phyloP scores from a whole-genome alignment of 2,797 vertebrate genomes.

The Neosilurus hyrtlii region DNA sequence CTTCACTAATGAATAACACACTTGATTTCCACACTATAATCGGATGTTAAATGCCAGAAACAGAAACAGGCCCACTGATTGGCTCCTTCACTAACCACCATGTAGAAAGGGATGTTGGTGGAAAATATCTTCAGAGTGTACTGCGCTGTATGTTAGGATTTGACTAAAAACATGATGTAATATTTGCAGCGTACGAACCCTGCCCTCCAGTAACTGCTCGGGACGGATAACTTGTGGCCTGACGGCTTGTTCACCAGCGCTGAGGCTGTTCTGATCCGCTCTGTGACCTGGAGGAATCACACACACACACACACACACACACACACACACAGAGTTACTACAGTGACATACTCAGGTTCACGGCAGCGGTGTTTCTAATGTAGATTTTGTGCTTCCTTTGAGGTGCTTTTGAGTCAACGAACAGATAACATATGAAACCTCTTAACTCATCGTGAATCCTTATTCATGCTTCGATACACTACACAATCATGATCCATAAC shows the following conservation, averaged over 20 bases:
- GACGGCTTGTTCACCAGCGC: constrained; percentile 65
- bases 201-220: constrained; percentile 76
- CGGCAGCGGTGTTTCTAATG: background rate
- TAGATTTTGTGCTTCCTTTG: background rate
- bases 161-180: background rate
- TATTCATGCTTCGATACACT: background rate
- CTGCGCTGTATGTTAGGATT: background rate
- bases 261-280: constrained; percentile 60
- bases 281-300: constrained; percentile 54
- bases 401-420: background rate
- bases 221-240: constrained; percentile 70
- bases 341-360: background rate
- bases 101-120: background rate
- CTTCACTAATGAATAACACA: no score
- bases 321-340: constrained; percentile 7
- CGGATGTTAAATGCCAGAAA: background rate
- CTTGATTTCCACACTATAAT: no score
- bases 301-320: constrained; percentile 18
- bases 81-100: background rate
- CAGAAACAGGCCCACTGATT: background rate
- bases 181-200: constrained; percentile 58
- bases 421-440: background rate
- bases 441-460: background rate
- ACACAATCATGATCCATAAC: background rate
- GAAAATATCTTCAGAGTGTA: background rate